phyloP scores from a whole-genome alignment of 2,888 invertebrate genomes.

The Pristionchus maxplancki region DNA sequence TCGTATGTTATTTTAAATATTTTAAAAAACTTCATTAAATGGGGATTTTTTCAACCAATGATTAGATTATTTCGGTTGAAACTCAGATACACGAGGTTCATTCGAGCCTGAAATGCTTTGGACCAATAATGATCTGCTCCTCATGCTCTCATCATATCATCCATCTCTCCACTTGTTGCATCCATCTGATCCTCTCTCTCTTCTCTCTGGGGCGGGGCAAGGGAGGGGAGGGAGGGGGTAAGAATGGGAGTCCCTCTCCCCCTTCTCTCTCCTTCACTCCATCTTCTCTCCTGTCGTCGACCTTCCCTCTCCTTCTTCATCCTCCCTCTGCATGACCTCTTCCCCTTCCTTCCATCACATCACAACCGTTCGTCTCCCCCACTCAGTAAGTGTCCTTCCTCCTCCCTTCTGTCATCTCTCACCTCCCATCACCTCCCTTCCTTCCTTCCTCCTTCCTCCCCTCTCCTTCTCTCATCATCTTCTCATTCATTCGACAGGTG shows the following conservation, averaged over 20 bases:
- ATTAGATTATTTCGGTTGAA: no score
- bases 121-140: no score
- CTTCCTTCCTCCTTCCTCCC: not conserved
- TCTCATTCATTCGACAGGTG: slow-evolving; percentile 36
- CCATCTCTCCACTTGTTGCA: slow-evolving; percentile 25
- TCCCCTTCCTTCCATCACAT: slow-evolving; percentile 26
- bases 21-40: no score
- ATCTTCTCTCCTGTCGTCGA: slow-evolving; percentile 36
- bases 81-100: no score
- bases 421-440: slow-evolving; percentile 27
- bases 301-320: slow-evolving; percentile 39
- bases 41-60: no score
- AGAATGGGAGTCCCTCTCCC: slow-evolving; percentile 44
- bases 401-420: not conserved
- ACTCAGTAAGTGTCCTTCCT: slow-evolving; percentile 1
- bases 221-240: slow-evolving; percentile 18
- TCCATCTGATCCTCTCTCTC: slow-evolving; percentile 33
- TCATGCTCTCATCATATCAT: not conserved
- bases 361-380: slow-evolving; percentile 45
- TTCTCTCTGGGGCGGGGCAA: not conserved
- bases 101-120: not conserved
- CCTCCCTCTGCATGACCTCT: slow-evolving; percentile 20
- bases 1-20: slow-evolving; percentile 57
- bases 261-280: slow-evolving; percentile 14
- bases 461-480: not conserved